phyloP scores from a whole-genome alignment of 92 coral and sea anemone species.

The Ricordea florida region DNA sequence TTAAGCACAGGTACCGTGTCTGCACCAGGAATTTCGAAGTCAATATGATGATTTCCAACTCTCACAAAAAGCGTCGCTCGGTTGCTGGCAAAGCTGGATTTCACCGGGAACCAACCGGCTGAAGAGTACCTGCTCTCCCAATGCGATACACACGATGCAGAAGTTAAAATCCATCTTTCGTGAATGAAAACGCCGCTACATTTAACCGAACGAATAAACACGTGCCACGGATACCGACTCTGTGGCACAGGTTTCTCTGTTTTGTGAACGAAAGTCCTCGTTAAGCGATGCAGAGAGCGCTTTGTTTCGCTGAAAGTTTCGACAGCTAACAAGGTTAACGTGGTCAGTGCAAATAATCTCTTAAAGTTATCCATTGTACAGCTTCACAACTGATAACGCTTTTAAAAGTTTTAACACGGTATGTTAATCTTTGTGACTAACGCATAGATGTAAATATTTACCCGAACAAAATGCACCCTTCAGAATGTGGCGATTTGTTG shows the following conservation, averaged over 20 bases:
- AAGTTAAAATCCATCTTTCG: constrained; percentile 80
- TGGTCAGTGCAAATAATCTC: background rate
- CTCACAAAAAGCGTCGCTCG: constrained; percentile 45
- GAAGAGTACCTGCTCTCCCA: constrained; percentile 19
- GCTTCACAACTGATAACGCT: too few relatives aligned
- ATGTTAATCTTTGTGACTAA: too few relatives aligned
- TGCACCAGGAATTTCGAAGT: constrained; percentile 45
- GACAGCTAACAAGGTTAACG: background rate
- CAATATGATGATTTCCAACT: constrained; percentile 65
- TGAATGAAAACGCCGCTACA: constrained; percentile 84
- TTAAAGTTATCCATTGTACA: background rate
- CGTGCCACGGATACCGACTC: constrained; percentile 77
- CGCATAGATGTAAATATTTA: too few relatives aligned
- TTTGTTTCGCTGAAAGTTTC: too few relatives aligned
- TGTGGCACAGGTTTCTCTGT: background rate
- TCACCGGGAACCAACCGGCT: background rate
- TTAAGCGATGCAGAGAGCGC: background rate
- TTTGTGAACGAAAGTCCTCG: background rate
- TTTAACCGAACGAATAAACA: constrained; percentile 66
- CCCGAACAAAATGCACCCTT: too few relatives aligned
- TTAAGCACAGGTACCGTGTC: constrained; percentile 67
- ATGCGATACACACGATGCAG: constrained; percentile 70
- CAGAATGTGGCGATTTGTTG: too few relatives aligned
- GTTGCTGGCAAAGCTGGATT: background rate
- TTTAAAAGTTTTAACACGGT: too few relatives aligned